phyloP scores from a whole-genome alignment of 2,113 vertebrate species.

The Jacana jacana region DNA sequence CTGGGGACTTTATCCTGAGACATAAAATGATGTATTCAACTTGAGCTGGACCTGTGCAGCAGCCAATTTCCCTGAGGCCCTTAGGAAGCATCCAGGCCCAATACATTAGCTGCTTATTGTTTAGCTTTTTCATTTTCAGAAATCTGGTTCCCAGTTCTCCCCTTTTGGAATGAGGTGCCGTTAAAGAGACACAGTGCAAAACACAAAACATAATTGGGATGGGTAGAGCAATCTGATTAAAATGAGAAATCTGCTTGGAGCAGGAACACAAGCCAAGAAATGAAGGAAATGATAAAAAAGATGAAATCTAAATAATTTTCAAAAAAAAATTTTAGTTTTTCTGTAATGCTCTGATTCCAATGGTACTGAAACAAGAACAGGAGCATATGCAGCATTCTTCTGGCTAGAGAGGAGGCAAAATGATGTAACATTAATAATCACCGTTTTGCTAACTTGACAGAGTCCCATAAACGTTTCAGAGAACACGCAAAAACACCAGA shows the following conservation, averaged over 20 bases:
- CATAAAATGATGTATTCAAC: not conserved
- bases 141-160: not conserved
- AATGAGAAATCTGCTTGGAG: not conserved
- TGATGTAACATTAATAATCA: not conserved
- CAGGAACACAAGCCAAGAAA: not conserved
- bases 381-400: not conserved
- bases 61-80: not conserved
- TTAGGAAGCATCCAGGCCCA: not conserved
- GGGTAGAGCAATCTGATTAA: not conserved
- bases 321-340: not conserved
- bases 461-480: constrained; percentile 20
- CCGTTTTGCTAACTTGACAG: constrained; percentile 18
- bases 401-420: not conserved
- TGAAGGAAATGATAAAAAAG: not conserved
- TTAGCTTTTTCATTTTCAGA: constrained; percentile 5
- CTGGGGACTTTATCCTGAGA: not conserved
- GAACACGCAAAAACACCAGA: constrained; percentile 24
- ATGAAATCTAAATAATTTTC: not conserved
- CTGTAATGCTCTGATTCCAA: not conserved
- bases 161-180: not conserved
- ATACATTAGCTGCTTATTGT: not conserved
- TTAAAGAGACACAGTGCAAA: not conserved
- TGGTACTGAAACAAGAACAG: not conserved
- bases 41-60: not conserved
- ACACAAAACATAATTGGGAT: not conserved